Percentiles rank a stretch among this genome's conserved stretches.
Evolutionary conservation across 2,797 vertebrate genomes (phyloP).

Genomic region (Denticeps clupeoides): DNA sequence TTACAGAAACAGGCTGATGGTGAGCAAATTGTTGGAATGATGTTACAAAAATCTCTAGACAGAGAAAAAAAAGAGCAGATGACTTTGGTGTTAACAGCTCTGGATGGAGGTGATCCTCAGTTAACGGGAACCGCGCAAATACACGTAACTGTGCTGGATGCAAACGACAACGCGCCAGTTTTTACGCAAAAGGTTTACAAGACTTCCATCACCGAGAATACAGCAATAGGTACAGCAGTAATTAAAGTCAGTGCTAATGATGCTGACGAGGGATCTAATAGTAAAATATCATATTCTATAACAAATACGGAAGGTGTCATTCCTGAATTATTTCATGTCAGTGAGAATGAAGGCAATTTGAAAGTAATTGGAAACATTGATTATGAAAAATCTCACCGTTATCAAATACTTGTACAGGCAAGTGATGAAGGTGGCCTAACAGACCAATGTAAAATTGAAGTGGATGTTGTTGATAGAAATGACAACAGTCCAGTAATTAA

Average conservation of each 20-base stretch:
- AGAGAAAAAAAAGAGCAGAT: constrained; percentile 22
- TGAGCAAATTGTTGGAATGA: constrained; percentile 25
- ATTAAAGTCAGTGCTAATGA: constrained; percentile 22
- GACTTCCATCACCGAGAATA: constrained; percentile 19
- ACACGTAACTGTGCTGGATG: constrained; percentile 21
- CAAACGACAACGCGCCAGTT: constrained; percentile 21
- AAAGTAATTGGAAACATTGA: constrained; percentile 23
- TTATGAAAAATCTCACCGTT: constrained; percentile 35
- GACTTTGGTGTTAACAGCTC: constrained; percentile 33
- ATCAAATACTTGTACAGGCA: constrained; percentile 36
- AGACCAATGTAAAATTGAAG: constrained; percentile 34
- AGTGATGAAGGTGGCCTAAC: constrained; percentile 34
- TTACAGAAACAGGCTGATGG: constrained; percentile 19
- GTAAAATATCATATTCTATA: constrained; percentile 26
- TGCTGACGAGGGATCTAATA: constrained; percentile 14
- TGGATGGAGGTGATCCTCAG: constrained; percentile 35
- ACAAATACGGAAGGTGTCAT: constrained; percentile 21
- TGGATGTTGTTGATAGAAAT: constrained; percentile 40
- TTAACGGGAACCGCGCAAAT: constrained; percentile 36
- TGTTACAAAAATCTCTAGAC: constrained; percentile 27
- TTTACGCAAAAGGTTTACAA: constrained; percentile 24
- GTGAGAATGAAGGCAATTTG: constrained; percentile 22
- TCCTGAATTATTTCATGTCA: constrained; percentile 14
- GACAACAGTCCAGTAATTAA: constrained; percentile 41
- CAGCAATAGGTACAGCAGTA: constrained; percentile 14